Percentiles rank a stretch among this genome's conserved stretches.
Conservation (phyloP, 2,888 invertebrate species). For the Loripinus fragilis region DNA sequence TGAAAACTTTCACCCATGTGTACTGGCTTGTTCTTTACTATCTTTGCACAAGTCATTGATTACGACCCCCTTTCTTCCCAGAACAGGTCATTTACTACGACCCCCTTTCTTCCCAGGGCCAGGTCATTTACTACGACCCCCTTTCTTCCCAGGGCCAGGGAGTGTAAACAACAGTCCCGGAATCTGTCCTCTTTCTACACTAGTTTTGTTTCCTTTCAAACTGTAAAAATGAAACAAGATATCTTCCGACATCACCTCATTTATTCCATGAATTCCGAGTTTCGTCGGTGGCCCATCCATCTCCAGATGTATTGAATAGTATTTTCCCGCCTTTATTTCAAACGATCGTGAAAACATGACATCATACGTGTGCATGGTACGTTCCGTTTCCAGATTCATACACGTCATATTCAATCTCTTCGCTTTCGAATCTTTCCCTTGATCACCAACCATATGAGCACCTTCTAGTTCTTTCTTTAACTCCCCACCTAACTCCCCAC, state of each 20-base stretch:
- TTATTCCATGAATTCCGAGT: slow-evolving; percentile 36
- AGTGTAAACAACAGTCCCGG: slow-evolving; percentile 42
- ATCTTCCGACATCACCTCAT: slow-evolving; percentile 26
- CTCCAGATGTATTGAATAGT: slow-evolving; percentile 26
- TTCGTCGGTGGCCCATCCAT: slow-evolving; percentile 47
- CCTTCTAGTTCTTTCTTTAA: slow-evolving; percentile 14
- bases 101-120: too few relatives aligned
- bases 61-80: too few relatives aligned
- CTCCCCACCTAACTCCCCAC: neutral
- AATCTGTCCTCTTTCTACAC: slow-evolving; percentile 38
- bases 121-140: too few relatives aligned
- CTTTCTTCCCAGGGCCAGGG: neutral
- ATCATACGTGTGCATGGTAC: slow-evolving; percentile 40
- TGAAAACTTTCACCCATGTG: too few relatives aligned
- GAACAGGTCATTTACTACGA: too few relatives aligned
- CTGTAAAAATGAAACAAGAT: slow-evolving; percentile 39
- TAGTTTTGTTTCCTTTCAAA: slow-evolving; percentile 22
- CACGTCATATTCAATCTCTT: slow-evolving; percentile 5
- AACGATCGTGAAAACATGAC: slow-evolving; percentile 35
- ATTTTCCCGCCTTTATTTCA: slow-evolving; percentile 25
- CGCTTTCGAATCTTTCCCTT: neutral
- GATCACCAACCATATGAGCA: slow-evolving; percentile 14
- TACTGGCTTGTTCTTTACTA: too few relatives aligned
- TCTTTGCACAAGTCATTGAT: too few relatives aligned
- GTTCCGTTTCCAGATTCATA: slow-evolving; percentile 28